Conservation (phyloP, 2,797 vertebrate species). For the Pogonophryne albipinna region DNA sequence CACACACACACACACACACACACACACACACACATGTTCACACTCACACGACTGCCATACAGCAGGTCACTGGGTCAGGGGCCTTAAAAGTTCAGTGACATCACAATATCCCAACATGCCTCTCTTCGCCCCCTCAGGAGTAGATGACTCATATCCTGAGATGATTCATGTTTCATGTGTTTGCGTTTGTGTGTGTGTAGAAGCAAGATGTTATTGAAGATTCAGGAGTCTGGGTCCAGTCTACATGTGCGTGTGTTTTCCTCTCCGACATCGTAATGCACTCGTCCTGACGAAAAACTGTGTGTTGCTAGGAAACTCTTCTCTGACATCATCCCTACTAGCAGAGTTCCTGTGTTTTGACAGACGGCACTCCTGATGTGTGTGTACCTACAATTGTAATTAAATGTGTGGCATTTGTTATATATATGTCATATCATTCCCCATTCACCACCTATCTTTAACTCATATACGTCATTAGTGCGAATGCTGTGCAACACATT, state of each 20-base stretch:
- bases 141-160: constrained; percentile 64
- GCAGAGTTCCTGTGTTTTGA: constrained; percentile 84
- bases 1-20: background rate
- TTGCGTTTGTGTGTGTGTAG: constrained; percentile 16
- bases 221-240: constrained; percentile 1
- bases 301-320: constrained; percentile 89
- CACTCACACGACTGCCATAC: background rate
- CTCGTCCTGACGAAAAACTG: constrained; percentile 82
- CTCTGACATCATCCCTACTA: constrained; percentile 89
- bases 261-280: constrained; percentile 47
- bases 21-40: background rate
- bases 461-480: background rate
- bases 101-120: constrained; percentile 52
- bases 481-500: too few species aligned
- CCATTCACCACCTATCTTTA: constrained; percentile 4
- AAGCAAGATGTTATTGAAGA: constrained; percentile 13
- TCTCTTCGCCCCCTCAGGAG: constrained; percentile 39
- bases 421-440: background rate
- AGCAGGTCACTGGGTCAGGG: constrained; percentile 49
- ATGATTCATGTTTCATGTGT: constrained; percentile 70
- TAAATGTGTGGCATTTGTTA: constrained; percentile 13
- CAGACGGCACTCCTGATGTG: constrained; percentile 72
- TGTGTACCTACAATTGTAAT: background rate
- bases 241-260: constrained; percentile 7
- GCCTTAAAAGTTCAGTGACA: constrained; percentile 39